Base-by-base conservation (phyloP, 2,113 vertebrate genomes). In the Dasyurus viverrinus region DNA sequence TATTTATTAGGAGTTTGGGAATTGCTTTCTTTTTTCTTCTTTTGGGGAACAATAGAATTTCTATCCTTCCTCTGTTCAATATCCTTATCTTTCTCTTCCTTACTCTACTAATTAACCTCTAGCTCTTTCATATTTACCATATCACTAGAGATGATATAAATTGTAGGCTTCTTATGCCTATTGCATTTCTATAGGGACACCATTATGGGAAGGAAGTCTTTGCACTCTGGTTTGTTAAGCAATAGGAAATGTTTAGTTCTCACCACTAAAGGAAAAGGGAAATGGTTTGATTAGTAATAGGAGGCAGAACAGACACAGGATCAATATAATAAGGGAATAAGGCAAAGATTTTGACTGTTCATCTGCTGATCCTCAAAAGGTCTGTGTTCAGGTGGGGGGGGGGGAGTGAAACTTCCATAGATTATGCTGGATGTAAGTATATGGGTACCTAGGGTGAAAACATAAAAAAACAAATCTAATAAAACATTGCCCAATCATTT, bases 121-220 rank as follows among this genome's bases (percentile, higher is more conserved):
- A 8, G 91, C 42, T 84, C 91, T 24, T 54, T 93, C 14, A 52
- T n/a, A 3, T 89, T 90, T 93, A n/a, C 55, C 42, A 89, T 95
- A 92, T 57, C 89, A 92, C 48, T 42, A 84, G 68, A 84, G 19
- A 84, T 42, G 5, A 42, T 91, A 8, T 14, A 42, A 90, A 23
- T 94, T 57, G n/a, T 27, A n/a, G n/a, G 60, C 3, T 26, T 19
- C 4, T 93, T 91, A 93, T 9, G 6, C 14, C 68, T 93, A 89
- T 57, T 89, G 91, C 8, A 52, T 19, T 60, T 54, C 19, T 24
- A 14, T 23, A 36, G 24, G 24, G 42, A 60, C 48, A 84, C 57
- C 48, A 57, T 36, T 90, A 50, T 30, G 94, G 55, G 84, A 90
- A 93, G 26, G 89, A 96, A 96, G 23, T 9, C 52, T 90, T 24